Base-by-base conservation (phyloP, 1,140 invertebrate genomes). In the Delia radicum region DNA sequence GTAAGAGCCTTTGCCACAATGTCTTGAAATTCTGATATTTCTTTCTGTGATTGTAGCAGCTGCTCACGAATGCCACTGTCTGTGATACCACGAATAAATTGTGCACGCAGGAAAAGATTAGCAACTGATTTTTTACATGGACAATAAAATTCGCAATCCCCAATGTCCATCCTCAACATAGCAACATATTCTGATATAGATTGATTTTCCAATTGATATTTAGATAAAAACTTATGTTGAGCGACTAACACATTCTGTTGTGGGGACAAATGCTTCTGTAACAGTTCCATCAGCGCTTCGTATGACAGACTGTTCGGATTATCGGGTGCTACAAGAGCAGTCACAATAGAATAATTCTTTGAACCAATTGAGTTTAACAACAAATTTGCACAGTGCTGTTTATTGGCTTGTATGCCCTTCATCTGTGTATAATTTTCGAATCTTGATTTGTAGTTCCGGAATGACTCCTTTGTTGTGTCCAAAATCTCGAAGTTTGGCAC, bases 21-120 rank as follows among this genome's bases (percentile, higher is more conserved):
- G 15, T 55, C 26, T 8, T 18, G 26, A 72, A 72, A 72, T 15
- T 21, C 13, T 33, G 28, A 6, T 72, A 72, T 3, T 13, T 72
- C 31, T 15, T 37, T 8, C 10, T 72, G 69, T 3, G 13, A 18
- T 42, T 73, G 72, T 24, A 73, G 37, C 27, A 73, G 26, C 12
- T 73, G 37, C 28, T 73, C 72, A 18, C 72, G 37, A 48, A 73
- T 73, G 21, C n/a, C n/a, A n/a, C n/a, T n/a, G n/a, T n/a, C n/a
- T n/a, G n/a, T n/a, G n/a, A n/a, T n/a, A n/a, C n/a, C n/a, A n/a
- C n/a, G n/a, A n/a, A n/a, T n/a, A n/a, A n/a, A n/a, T n/a, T n/a
- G n/a, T n/a, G n/a, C n/a, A 12, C 27, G 27, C 8, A 37, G n/a
- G 24, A 72, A 72, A 33, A 72, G 29, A 29, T 31, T 29, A 13